Base-by-base conservation (phyloP, 2,888 invertebrate genomes). In the Atherix ibis region DNA sequence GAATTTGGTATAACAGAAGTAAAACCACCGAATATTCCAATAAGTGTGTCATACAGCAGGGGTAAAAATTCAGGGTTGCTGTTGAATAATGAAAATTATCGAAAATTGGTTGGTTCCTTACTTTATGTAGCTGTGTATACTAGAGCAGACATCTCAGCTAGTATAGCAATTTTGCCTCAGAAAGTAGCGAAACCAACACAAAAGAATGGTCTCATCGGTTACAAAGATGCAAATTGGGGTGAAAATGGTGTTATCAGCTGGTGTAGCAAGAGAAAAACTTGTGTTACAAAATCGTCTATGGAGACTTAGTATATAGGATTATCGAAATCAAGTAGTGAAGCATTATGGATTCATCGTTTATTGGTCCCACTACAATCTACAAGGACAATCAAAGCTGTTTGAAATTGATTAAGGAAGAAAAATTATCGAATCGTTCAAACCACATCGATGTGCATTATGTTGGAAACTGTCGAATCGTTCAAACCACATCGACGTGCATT, bases 201-300 rank as follows among this genome's bases (percentile, higher is more conserved):
- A 12, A 26, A n/a, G n/a, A 8, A 27, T 8, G 27, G 28, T 18
- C 18, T 38, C 15, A 35, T 27, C 35, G 32, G 40, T 9, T 53
- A 47, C 34, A 46, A 48, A 8, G 50, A 52, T 39, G 53, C 52
- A 24, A 46, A 48, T 42, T 53, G 49, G 51, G 52, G 50, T 8
- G 47, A 52, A 27, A 42, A 52, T 32, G 37, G 39, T 27, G 18
- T 44, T 5, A 43, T 52, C 3, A 47, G 43, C 32, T 52, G 53
- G 52, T 27, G 36, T 9, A 45, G 47, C 31, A 32, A 37, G n/a
- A 50, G 49, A 16, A 52, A 53, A 43, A 38, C 34, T 4, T 44
- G 41, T 16, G 43, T 48, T 1, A 35, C 49, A 6, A 41, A 38
- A 38, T 48, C 42, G 13, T 43, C 44, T n/a, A 37, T 35, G 3